These are phyloP conservation scores for Caenorhabditis elegans DNA, from an alignment of 1,140 invertebrate genomes.

Conservation along the genomic window DNA sequence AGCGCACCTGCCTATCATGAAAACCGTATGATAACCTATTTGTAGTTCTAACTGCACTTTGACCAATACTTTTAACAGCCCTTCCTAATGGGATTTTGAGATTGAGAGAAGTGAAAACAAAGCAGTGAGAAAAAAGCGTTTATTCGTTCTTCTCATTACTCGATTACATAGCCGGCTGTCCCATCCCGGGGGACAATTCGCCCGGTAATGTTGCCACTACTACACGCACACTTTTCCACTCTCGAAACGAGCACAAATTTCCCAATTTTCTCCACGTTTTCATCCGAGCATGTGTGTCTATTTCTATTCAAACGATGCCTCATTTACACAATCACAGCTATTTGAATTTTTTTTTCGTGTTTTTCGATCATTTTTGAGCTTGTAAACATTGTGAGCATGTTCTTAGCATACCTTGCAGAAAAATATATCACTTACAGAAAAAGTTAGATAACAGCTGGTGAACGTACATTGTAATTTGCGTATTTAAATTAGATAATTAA, in stretches of 20 bases:
- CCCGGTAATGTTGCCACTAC: slow-evolving; percentile 17
- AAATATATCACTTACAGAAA: too few species aligned
- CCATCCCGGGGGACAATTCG: slow-evolving; percentile 24
- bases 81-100: too few species aligned
- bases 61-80: too few species aligned
- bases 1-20: too few species aligned
- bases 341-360: not conserved
- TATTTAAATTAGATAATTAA: too few species aligned
- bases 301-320: not conserved
- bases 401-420: too few species aligned
- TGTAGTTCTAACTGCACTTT: too few species aligned
- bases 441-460: too few species aligned
- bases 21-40: too few species aligned
- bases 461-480: too few species aligned
- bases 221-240: not conserved
- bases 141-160: slow-evolving; percentile 30
- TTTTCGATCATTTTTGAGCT: not conserved
- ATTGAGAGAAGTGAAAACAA: not conserved
- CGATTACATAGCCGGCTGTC: slow-evolving; percentile 28
- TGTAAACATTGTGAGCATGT: too few species aligned
- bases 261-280: not conserved
- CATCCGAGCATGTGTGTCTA: not conserved
- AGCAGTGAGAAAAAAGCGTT: not conserved
- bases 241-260: not conserved
- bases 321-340: not conserved